A percentile compares a stretch with the other conserved stretches of the same genome.
These are phyloP conservation scores for Proteles cristata DNA, from an alignment of 2,113 vertebrate species.

Conservation along the genomic window DNA sequence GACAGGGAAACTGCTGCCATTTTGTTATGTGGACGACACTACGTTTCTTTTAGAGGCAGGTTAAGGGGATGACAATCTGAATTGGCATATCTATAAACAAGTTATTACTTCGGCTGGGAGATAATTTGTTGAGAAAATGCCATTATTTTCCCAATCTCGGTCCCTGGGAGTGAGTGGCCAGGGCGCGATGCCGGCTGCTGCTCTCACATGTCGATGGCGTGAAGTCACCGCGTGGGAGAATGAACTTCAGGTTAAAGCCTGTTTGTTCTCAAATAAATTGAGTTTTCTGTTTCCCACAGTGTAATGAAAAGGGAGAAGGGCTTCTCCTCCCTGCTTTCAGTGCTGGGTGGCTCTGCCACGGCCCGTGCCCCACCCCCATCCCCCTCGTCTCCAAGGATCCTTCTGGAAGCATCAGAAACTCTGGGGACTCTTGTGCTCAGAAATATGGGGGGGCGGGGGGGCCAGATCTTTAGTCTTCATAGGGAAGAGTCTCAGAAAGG, in stretches of 20 bases:
- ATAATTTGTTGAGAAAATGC: constrained; percentile 71
- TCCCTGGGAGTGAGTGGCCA: background rate
- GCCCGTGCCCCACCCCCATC: background rate
- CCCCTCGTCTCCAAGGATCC: background rate
- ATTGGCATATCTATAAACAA: constrained; percentile 73
- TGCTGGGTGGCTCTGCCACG: background rate
- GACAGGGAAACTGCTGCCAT: background rate
- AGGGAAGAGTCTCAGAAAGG: no score
- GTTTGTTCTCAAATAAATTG: constrained; percentile 68
- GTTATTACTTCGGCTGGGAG: constrained; percentile 45
- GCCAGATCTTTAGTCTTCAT: background rate
- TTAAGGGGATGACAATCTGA: constrained; percentile 63
- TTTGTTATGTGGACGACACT: constrained; percentile 7
- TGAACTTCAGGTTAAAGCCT: constrained; percentile 54
- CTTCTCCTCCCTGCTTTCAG: background rate
- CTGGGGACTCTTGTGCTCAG: background rate
- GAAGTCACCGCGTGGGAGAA: background rate
- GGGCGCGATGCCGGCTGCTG: background rate
- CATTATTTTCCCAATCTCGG: constrained; percentile 60
- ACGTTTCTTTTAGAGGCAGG: constrained; percentile 42
- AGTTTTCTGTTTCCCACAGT: constrained; percentile 39
- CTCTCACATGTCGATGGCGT: constrained; percentile 13
- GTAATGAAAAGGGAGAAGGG: background rate
- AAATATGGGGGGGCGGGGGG: background rate
- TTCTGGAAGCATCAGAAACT: background rate